These are phyloP conservation scores for Tinea semifulvella DNA, from an alignment of 2,888 invertebrate species.

Conservation along the genomic window DNA sequence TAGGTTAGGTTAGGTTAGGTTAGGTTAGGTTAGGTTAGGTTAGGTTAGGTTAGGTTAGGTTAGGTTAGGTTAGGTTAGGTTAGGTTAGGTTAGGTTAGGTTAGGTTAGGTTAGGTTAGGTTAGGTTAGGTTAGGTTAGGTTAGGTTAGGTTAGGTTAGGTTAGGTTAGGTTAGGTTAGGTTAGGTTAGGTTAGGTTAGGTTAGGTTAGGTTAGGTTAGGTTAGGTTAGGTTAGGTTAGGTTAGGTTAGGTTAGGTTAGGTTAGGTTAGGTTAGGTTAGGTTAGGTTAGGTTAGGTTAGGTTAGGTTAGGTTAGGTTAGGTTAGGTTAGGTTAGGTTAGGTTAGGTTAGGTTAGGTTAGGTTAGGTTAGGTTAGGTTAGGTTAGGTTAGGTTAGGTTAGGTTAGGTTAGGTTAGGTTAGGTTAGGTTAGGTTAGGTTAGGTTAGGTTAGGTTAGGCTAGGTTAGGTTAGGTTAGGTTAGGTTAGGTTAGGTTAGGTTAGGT, in stretches of 20 bases:
- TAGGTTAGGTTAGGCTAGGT: constrained; percentile 12
- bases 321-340: constrained; percentile 12
- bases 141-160: constrained; percentile 12
- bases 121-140: constrained; percentile 12
- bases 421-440: constrained; percentile 12
- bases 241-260: constrained; percentile 12
- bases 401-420: constrained; percentile 14
- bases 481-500: constrained; percentile 4
- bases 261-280: too few species aligned
- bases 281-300: too few species aligned
- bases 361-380: constrained; percentile 13
- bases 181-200: constrained; percentile 12
- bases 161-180: too few species aligned
- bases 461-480: constrained; percentile 12
- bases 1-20: constrained; percentile 12
- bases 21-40: constrained; percentile 12
- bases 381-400: constrained; percentile 11
- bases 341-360: constrained; percentile 12
- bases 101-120: constrained; percentile 12
- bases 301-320: constrained; percentile 12
- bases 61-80: constrained; percentile 12
- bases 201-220: constrained; percentile 12
- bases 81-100: constrained; percentile 12
- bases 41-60: constrained; percentile 12
- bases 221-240: constrained; percentile 12